Evolutionary conservation across 2,888 invertebrate species (phyloP).

Genomic region (Anthoptus insignis): DNA sequence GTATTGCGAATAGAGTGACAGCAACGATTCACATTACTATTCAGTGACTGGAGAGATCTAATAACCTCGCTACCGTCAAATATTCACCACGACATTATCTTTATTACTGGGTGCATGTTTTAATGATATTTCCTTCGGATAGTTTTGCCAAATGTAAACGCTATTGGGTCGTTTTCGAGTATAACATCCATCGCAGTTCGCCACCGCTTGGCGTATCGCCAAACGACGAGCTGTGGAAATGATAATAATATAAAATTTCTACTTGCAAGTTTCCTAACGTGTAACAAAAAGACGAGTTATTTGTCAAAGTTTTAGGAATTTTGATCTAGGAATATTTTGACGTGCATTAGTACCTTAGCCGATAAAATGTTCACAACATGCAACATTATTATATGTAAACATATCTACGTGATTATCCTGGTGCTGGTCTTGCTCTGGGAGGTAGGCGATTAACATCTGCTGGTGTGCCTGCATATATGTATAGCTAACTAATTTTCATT

Average conservation of each 20-base stretch:
- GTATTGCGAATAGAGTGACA: no score
- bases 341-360: no score
- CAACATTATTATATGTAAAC: no score
- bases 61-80: neutral
- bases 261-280: slow-evolving; percentile 39
- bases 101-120: slow-evolving; percentile 11
- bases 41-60: neutral
- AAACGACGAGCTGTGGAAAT: slow-evolving; percentile 45
- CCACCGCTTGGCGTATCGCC: slow-evolving; percentile 51
- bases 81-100: neutral
- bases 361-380: no score
- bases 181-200: slow-evolving; percentile 50
- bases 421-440: no score
- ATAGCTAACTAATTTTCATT: no score
- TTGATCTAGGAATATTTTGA: slow-evolving; percentile 4
- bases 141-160: slow-evolving; percentile 49
- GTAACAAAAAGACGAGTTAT: slow-evolving; percentile 17
- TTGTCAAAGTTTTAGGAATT: slow-evolving; percentile 5
- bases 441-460: no score
- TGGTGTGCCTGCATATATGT: no score
- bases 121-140: slow-evolving; percentile 27
- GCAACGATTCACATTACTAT: no score
- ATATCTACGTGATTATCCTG: no score
- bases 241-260: slow-evolving; percentile 48
- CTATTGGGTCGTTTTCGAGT: slow-evolving; percentile 46